Base-by-base conservation (phyloP, 2,113 vertebrate genomes). In the Anoplopoma fimbria region DNA sequence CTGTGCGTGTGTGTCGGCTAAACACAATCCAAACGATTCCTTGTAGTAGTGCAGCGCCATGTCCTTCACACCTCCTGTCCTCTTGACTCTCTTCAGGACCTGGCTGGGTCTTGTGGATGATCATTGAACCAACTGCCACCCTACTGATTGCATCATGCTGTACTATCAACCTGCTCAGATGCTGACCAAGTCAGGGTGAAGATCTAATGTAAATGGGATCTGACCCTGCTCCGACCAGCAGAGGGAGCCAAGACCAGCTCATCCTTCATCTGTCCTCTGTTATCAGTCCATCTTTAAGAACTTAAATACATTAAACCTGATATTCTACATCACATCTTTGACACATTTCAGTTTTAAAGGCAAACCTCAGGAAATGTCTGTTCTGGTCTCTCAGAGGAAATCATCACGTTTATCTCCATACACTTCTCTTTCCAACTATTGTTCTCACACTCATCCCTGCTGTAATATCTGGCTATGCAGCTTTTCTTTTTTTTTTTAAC, bases 201-300 rank as follows among this genome's bases (percentile, higher is more conserved):
- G 80, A n/a, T 7, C n/a, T 10, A 83, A 83, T 9, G 38, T 74
- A 65, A 42, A 80, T 27, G 17, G 76, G 68, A 51, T 42, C 14
- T 62, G 62, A 80, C 34, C 33, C 67, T 38, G 19, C 25, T 85
- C 63, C 42, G 33, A 64, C 86, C 92, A 94, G 88, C 87, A 93
- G 92, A 82, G 89, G 89, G 88, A 77, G 89, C 89, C 61, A 69
- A 82, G 19, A 69, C 31, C 51, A 57, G 74, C 64, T 58, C 63
- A 63, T 75, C 36, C 31, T 76, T 78, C 31, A 71, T 38, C 51
- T 31, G 70, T 61, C 69, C 51, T 73, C 27, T 40, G 2, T 21
- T 58, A 53, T 72, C 57, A 69, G 25, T 82, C 38, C 63, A 84
- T 84, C 42, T 47, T 74, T 25, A 17, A 70, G 29, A 45, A 77